Evolutionary conservation across 1,140 invertebrate genomes (phyloP), one percentile per base, ranked within the genome.

Genomic region (Drosophila mayri): DNA sequence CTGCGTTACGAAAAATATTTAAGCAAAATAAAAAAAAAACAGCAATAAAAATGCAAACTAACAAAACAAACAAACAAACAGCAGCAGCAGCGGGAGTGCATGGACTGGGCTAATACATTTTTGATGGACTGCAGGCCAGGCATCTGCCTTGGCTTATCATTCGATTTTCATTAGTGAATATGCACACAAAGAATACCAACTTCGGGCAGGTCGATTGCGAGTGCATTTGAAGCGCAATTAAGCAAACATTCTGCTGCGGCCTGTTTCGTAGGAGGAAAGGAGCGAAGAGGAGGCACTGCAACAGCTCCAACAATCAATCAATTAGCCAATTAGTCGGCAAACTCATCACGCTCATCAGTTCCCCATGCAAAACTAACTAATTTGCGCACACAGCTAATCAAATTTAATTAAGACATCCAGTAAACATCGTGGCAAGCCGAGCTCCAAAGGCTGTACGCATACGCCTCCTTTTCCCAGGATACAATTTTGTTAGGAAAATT

Each of bases 331-430:
- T 88, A 90, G 78, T 70, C 76, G 65, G 61, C 49, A 79, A 79
- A 79, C 75, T 71, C 77, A 84, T 81, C 76, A 70, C 70, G 76
- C 76, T 61, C 68, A 84, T 84, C 81, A 88, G 83, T 76, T 84
- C 73, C 73, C 66, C 66, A 71, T 49, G 66, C 75, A 71, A 87
- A 88, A 87, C 76, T 87, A 88, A 88, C 84, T 87, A 87, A 87
- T 87, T 88, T 79, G 55, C 66, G 78, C 68, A 85, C 74, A 90
- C 78, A 80, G 87, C 85, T 90, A 90, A 90, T 90, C 85, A 90
- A 90, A 90, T 90, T 90, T 90, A 90, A 90, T 90, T 90, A 90
- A 90, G 85, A 79, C 78, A 90, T 90, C 84, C 73, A 74, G 72
- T 68, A 67, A 68, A 65, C 52, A 74, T 66, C 52, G 60, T 79